phyloP scores from a whole-genome alignment of 2,888 invertebrate species.

The Apamea sordens region DNA sequence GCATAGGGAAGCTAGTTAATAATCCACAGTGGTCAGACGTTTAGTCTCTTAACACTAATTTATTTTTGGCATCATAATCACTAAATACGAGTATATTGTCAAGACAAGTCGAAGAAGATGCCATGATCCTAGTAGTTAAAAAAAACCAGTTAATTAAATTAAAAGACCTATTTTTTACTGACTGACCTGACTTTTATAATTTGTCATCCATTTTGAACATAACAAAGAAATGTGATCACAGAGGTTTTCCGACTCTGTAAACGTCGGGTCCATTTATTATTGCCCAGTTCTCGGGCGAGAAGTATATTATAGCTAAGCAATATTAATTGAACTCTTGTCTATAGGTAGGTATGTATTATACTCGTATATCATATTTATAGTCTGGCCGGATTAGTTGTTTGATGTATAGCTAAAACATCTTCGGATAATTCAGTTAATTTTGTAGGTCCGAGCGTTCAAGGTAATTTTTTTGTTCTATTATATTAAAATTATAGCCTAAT shows the following conservation, averaged over 20 bases:
- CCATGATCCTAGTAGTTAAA: not conserved
- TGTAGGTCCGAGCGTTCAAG: not conserved
- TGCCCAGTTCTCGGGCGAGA: slow-evolving; percentile 12
- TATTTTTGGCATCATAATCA: no score
- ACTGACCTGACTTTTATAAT: not conserved
- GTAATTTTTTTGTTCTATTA: not conserved
- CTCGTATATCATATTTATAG: no score
- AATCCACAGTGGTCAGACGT: no score
- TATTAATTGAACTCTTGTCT: slow-evolving; percentile 46
- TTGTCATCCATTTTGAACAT: not conserved
- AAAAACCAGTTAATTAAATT: not conserved
- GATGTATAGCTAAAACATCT: slow-evolving; percentile 6
- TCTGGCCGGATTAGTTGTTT: slow-evolving; percentile 24
- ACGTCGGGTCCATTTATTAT: slow-evolving; percentile 30
- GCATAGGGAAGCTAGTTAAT: no score
- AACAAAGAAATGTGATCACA: not conserved
- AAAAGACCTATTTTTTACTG: no score
- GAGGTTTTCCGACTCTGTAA: not conserved
- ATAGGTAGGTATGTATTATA: slow-evolving; percentile 1
- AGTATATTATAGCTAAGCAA: slow-evolving; percentile 38
- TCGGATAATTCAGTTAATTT: not conserved
- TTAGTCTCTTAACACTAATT: no score
- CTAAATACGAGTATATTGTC: not conserved
- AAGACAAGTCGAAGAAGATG: no score
- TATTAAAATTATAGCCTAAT: not conserved